Percentiles rank a stretch among this genome's conserved stretches.
Evolutionary conservation across 2,888 invertebrate species (phyloP).

Genomic region (Xestia xanthographa): DNA sequence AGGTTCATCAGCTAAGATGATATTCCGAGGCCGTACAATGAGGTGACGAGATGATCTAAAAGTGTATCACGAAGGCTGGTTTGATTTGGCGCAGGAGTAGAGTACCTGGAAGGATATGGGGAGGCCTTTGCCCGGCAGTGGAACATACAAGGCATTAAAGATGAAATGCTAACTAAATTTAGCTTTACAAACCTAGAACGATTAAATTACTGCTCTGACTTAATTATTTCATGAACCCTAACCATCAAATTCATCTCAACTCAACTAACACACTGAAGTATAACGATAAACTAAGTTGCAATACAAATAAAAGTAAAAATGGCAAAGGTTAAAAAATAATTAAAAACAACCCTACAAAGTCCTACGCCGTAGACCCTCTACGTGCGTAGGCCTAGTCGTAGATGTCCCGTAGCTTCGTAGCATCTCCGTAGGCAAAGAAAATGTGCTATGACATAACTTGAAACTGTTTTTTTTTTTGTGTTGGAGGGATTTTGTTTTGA

Average conservation of each 20-base stretch:
- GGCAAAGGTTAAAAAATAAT: not conserved
- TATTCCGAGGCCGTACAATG: not conserved
- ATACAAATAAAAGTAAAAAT: not conserved
- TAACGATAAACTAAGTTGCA: not conserved
- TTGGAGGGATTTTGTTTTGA: not conserved
- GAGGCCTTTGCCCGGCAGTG: no score
- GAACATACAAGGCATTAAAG: no score
- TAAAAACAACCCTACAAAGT: not conserved
- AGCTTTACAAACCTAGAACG: not conserved
- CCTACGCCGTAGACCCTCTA: conserved; percentile 43
- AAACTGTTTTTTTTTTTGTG: not conserved
- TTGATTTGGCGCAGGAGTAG: no score
- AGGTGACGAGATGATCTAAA: no score
- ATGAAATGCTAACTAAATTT: no score
- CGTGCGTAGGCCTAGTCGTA: conserved; percentile 33
- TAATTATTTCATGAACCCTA: not conserved
- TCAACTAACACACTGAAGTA: not conserved
- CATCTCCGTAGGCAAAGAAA: not conserved
- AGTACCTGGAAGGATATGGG: no score
- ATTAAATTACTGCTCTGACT: not conserved
- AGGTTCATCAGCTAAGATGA: not conserved
- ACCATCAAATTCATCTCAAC: not conserved
- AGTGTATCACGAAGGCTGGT: no score
- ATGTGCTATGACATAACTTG: not conserved
- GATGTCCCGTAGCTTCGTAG: conserved; percentile 21